These are phyloP conservation scores for Taurulus bubalis DNA, from an alignment of 2,113 vertebrate genomes.

Conservation along the genomic window DNA sequence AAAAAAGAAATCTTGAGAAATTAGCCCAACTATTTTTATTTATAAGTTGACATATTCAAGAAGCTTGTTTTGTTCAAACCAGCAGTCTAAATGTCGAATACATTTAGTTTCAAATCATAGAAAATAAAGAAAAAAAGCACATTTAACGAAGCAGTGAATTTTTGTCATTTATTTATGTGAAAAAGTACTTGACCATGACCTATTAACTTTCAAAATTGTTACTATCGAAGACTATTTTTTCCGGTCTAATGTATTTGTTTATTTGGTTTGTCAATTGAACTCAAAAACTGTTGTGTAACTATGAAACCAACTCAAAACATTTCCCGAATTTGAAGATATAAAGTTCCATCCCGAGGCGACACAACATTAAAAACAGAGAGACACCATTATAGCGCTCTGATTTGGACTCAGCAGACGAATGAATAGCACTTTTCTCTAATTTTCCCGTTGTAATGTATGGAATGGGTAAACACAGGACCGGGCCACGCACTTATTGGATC, in stretches of 20 bases:
- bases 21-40: neutral
- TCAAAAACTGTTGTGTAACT: neutral
- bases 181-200: neutral
- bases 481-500: conserved; percentile 63
- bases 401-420: neutral
- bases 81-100: neutral
- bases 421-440: conserved; percentile 46
- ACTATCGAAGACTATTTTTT: neutral
- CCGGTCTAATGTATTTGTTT: neutral
- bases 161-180: neutral
- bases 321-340: neutral
- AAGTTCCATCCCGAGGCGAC: neutral
- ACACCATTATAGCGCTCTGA: neutral
- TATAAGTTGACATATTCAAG: neutral
- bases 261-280: neutral
- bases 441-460: conserved; percentile 75
- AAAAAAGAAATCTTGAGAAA: neutral
- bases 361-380: neutral
- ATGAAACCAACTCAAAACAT: conserved; percentile 13
- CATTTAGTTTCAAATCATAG: neutral
- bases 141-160: neutral
- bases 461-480: conserved; percentile 65
- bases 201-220: neutral
- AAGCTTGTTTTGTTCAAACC: neutral
- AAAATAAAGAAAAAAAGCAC: neutral